Conservation (phyloP, 2,888 invertebrate genomes). For the Neocrepidodera transversa region DNA sequence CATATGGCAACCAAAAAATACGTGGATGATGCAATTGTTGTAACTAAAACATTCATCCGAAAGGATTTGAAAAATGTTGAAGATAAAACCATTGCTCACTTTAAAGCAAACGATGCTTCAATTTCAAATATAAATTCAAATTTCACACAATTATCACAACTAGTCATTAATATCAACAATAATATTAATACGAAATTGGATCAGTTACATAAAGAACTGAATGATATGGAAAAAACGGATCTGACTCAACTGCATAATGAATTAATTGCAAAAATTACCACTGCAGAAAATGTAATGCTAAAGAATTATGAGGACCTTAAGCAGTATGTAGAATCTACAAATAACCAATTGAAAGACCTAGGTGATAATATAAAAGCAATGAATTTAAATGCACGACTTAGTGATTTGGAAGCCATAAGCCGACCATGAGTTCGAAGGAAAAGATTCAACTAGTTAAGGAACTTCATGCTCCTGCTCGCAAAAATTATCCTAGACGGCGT, state of each 20-base stretch:
- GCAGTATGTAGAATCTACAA: not conserved
- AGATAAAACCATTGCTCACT: not conserved
- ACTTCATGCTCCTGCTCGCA: not conserved
- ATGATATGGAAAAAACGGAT: not conserved
- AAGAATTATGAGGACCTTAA: not conserved
- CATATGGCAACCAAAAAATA: slow-evolving; percentile 13
- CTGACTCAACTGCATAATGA: no score
- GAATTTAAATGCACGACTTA: not conserved
- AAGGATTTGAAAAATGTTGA: not conserved
- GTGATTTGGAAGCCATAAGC: not conserved
- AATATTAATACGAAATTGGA: no score
- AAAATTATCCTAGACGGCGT: slow-evolving; percentile 6
- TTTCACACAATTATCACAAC: no score
- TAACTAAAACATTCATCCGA: not conserved
- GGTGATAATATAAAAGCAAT: not conserved
- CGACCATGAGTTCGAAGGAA: not conserved
- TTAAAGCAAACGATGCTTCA: not conserved
- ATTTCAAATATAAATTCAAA: not conserved
- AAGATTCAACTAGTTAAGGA: not conserved
- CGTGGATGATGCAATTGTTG: slow-evolving; percentile 10
- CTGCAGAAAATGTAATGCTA: no score
- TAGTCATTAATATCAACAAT: not conserved
- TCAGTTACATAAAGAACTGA: not conserved
- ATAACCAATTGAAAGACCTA: not conserved
- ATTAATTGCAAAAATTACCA: not conserved